Conservation (phyloP, 1,140 invertebrate species). For the Orchestia grillus region DNA sequence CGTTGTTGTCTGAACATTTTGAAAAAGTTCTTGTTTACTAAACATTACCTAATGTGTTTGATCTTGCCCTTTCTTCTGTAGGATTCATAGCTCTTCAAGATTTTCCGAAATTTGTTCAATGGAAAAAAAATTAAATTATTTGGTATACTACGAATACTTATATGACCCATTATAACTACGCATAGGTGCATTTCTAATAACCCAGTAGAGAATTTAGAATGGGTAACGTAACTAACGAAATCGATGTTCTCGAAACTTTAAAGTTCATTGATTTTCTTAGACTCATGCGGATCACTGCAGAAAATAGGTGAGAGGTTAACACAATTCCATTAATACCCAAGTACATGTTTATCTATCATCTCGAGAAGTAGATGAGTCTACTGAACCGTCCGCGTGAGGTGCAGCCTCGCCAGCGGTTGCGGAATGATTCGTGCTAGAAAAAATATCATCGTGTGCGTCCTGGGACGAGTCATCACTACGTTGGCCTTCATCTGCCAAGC, state of each 20-base stretch:
- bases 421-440: background rate
- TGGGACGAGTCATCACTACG: background rate
- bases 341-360: background rate
- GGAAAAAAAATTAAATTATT: too few species aligned
- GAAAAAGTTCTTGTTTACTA: too few species aligned
- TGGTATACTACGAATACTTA: too few species aligned
- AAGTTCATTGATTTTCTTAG: background rate
- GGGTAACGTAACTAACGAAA: background rate
- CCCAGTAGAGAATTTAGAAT: background rate
- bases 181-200: background rate
- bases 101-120: too few species aligned
- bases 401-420: background rate
- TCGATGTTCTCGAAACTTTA: background rate
- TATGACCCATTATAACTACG: too few species aligned
- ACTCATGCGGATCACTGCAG: background rate
- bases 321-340: background rate
- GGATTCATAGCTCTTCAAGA: too few species aligned
- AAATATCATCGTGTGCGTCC: background rate
- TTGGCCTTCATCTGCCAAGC: background rate
- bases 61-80: too few species aligned
- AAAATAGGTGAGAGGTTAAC: background rate
- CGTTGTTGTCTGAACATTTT: too few species aligned
- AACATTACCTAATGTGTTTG: too few species aligned
- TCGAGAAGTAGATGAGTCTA: background rate
- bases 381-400: background rate